These are phyloP conservation scores for Catostylus mosaicus DNA, from an alignment of 30 jellyfish, hydroid and myxozoan species.

Conservation along the genomic window DNA sequence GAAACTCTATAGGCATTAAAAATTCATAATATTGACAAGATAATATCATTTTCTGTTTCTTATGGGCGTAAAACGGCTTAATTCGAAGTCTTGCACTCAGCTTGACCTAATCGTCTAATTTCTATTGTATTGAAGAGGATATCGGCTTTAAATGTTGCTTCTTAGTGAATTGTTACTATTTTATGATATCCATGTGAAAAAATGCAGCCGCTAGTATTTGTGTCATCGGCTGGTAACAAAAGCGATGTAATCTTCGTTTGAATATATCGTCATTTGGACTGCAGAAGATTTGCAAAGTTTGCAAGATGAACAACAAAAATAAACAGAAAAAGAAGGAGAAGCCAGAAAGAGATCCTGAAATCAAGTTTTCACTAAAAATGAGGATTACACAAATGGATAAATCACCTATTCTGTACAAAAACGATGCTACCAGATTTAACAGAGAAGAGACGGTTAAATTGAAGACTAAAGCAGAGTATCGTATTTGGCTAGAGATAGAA, in stretches of 20 bases:
- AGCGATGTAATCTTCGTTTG: not conserved
- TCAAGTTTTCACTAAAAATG: slow-evolving; percentile 9
- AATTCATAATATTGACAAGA: slow-evolving; percentile 42
- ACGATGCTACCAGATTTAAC: slow-evolving; percentile 78
- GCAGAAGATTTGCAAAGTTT: not conserved
- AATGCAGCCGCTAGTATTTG: not conserved
- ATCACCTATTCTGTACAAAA: slow-evolving; percentile 62
- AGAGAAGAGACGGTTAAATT: slow-evolving; percentile 64
- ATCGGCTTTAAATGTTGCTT: slow-evolving; percentile 38
- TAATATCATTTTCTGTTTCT: slow-evolving; percentile 41
- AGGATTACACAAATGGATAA: slow-evolving; percentile 43
- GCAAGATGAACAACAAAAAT: slow-evolving; percentile 23
- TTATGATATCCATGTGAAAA: not conserved
- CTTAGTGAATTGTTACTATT: slow-evolving; percentile 14
- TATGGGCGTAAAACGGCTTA: slow-evolving; percentile 34
- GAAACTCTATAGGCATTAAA: slow-evolving; percentile 16
- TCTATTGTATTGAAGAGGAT: slow-evolving; percentile 24
- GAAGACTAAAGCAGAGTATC: slow-evolving; percentile 45
- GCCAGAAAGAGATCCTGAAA: slow-evolving; percentile 45
- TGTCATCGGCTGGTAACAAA: not conserved
- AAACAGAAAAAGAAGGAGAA: slow-evolving; percentile 12
- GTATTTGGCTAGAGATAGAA: slow-evolving; percentile 50
- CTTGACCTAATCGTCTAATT: slow-evolving; percentile 56
- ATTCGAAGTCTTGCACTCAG: slow-evolving; percentile 54
- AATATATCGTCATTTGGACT: not conserved